Evolutionary conservation across 2,797 vertebrate genomes (phyloP).

Genomic region (Sebastes cheni): DNA sequence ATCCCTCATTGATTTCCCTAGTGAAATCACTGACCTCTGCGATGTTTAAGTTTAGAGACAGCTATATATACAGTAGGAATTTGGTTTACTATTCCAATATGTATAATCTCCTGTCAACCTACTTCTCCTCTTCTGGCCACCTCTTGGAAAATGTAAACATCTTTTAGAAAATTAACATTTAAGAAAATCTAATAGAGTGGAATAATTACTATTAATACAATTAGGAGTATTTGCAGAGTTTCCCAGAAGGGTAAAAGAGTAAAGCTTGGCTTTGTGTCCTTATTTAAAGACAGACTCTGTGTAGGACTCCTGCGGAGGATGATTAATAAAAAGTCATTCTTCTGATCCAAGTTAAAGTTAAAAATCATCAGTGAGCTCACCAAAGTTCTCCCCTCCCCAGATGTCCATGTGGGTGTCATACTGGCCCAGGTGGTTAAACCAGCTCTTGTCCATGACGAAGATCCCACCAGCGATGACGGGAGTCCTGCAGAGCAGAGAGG

Average conservation of each 20-base stretch:
- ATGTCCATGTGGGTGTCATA: slow-evolving; percentile 99
- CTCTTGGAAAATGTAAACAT: not conserved
- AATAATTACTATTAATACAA: not conserved
- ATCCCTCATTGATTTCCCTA: not conserved
- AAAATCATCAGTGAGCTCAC: slow-evolving; percentile 78
- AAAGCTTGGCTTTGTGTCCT: not conserved
- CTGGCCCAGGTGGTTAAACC: slow-evolving; percentile 98
- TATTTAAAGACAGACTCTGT: not conserved
- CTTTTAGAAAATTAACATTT: not conserved
- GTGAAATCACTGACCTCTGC: not conserved
- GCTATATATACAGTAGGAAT: not conserved
- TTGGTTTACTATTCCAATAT: not conserved
- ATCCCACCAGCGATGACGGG: slow-evolving; percentile 98
- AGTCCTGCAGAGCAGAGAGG: slow-evolving; percentile 80
- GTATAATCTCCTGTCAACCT: not conserved
- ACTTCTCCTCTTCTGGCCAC: not conserved
- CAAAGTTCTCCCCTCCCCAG: slow-evolving; percentile 99
- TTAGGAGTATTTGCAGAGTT: not conserved
- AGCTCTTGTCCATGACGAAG: slow-evolving; percentile 96
- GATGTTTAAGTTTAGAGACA: not conserved
- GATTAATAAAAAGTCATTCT: not conserved
- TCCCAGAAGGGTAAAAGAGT: not conserved
- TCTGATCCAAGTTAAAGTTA: not conserved
- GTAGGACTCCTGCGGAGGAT: not conserved
- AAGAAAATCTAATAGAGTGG: not conserved